Evolutionary conservation across 2,888 invertebrate genomes (phyloP), one percentile per base, ranked within the genome.

Genomic region (Cerastoderma edule): DNA sequence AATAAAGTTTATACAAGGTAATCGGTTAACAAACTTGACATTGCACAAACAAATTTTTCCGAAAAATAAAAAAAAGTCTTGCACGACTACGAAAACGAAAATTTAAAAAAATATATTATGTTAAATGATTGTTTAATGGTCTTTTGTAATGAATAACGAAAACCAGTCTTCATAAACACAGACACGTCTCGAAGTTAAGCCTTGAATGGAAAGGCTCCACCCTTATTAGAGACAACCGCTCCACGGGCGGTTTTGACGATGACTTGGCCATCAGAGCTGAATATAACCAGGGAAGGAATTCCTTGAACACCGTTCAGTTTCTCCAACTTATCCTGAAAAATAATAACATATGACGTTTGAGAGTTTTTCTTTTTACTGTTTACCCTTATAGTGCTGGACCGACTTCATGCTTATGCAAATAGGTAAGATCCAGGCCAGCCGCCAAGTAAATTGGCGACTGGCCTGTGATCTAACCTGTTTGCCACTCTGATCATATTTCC

Each of bases 211-310:
- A 28, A 57, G 24, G 32, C 33, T 57, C 57, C 57, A 3, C n/a
- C 22, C 33, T 57, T 32, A 19, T 57, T 32, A 28, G n/a, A 32
- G 46, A 22, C 19, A 46, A 65, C 53, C 10, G 75, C 68, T 2
- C 35, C 39, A 22, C 79, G 28, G 1, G 69, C 79, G 13, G 68
- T 64, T 1, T 30, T 32, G 22, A 60, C 69, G 30, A 69, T 57
- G 6, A 63, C 33, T n/a, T 66, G 63, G 16, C 79, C 79, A 6
- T 30, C 10, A 32, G 53, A 67, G 48, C 75, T 70, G 33, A 89
- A 22, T 27, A 89, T 53, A 1, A 89, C 66, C 1, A 89, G 74
- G 4, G 80, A 81, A 6, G 88, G 89, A 44, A 89, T 87, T 13
- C 88, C 88, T 0, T 74, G 60, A 0, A 89, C 74, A 0, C 72